A percentile compares a stretch with the other conserved stretches of the same genome.
These are phyloP conservation scores for Clarias gariepinus DNA, from an alignment of 2,113 vertebrate species.

Conservation along the genomic window DNA sequence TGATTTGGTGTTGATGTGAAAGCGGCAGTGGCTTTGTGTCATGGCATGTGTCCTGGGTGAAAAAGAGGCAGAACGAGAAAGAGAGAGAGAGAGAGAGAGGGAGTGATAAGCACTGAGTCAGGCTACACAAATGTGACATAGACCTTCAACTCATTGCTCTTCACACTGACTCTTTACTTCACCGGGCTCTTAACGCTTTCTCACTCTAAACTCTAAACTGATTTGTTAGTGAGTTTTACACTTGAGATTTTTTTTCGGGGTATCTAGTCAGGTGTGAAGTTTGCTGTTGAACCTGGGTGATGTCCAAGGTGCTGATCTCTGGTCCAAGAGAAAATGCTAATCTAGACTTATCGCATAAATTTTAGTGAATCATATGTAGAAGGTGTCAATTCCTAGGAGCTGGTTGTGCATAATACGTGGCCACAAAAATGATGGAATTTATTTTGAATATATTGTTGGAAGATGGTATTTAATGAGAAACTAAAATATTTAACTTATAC, in stretches of 20 bases:
- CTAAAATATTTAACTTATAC: neutral
- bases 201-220: neutral
- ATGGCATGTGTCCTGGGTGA: conserved; percentile 33
- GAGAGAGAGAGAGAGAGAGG: conserved; percentile 12
- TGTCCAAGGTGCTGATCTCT: neutral
- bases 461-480: neutral
- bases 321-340: neutral
- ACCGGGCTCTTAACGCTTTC: neutral
- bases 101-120: neutral
- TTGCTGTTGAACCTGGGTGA: neutral
- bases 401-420: neutral
- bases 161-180: neutral
- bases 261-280: neutral
- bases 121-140: conserved; percentile 20
- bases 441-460: neutral
- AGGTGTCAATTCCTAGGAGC: neutral
- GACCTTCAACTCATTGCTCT: neutral
- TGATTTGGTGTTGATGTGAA: conserved; percentile 46
- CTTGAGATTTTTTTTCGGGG: neutral
- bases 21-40: conserved; percentile 28
- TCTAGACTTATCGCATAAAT: neutral
- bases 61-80: conserved; percentile 14
- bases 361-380: neutral
- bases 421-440: neutral
- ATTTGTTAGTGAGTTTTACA: neutral